Base-by-base conservation (phyloP, 2,888 invertebrate species). In the Pristionchus mayeri region DNA sequence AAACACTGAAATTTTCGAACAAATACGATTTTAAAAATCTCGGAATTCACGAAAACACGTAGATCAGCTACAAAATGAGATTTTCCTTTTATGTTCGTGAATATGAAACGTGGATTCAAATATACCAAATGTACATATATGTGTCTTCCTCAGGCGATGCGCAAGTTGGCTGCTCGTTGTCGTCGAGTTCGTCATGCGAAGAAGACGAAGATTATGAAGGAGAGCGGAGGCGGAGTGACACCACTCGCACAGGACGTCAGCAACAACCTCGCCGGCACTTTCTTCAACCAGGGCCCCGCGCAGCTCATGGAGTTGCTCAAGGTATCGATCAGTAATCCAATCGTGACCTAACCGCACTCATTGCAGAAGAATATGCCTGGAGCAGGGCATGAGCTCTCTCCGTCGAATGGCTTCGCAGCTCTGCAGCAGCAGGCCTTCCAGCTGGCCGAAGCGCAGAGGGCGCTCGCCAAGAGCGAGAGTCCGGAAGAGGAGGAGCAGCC, bases 161-260 rank as follows among this genome's bases (percentile, higher is more conserved):
- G 91, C 63, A 92, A 92, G 78, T 86, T 92, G 78, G 92, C 91
- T 11, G 91, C 91, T 37, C 83, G 91, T 63, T 92, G 92, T 85
- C 91, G 92, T 24, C 89, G 92, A 37, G 92, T 92, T 44, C 87
- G 92, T 30, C 92, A 92, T 84, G 91, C 92, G 34, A 92, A 91
- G 84, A 92, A 92, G 86, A 89, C 88, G 50, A 90, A 90, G 84
- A 84, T 79, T 52, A 86, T 87, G 85, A 85, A 87, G 76, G 88
- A 75, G 40, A 50, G 18, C 24, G 50, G 40, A n/a, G 71, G 71
- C 11, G 24, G n/a, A 1, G 40, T 30, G 3, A 27, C 71, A 11
- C 71, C 40, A 1, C 40, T 44, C 21, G 40, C 27, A 24, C 37
- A 34, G 34, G 30, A 63, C 34, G 18, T 27, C 16, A 9, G 6